Evolutionary conservation across 2,888 invertebrate species (phyloP).

Genomic region (Philopedon plagiatum): DNA sequence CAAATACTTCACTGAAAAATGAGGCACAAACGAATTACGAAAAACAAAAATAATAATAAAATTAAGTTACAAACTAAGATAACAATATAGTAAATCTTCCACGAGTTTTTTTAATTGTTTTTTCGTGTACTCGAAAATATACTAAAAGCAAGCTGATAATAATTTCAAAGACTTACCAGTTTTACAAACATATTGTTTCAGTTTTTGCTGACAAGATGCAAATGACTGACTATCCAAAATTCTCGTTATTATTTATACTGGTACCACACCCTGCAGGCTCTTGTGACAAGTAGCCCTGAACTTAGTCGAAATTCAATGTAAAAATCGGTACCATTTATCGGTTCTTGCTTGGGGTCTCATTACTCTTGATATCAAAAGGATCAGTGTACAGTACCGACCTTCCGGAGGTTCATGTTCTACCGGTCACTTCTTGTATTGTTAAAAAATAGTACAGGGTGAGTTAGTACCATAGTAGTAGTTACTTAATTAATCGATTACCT

Average conservation of each 20-base stretch:
- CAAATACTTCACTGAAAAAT: no score
- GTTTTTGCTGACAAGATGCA: slow-evolving; percentile 48
- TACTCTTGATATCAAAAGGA: slow-evolving; percentile 38
- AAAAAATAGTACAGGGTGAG: slow-evolving; percentile 30
- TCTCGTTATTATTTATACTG: slow-evolving; percentile 61
- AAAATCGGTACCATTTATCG: slow-evolving; percentile 44
- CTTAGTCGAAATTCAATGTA: slow-evolving; percentile 57
- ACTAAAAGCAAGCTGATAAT: not conserved
- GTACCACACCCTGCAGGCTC: slow-evolving; percentile 63
- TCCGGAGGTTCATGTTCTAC: slow-evolving; percentile 38
- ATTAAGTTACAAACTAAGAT: no score
- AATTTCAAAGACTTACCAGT: slow-evolving; percentile 63
- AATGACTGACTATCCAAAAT: slow-evolving; percentile 50
- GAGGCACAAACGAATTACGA: no score
- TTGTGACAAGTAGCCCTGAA: slow-evolving; percentile 59
- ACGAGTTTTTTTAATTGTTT: not conserved
- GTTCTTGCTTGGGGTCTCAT: slow-evolving; percentile 34
- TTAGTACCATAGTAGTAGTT: not conserved
- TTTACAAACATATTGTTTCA: slow-evolving; percentile 67
- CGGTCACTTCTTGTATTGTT: slow-evolving; percentile 37
- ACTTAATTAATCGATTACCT: no score
- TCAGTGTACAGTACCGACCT: slow-evolving; percentile 41
- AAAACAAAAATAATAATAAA: no score
- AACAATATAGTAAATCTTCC: no score
- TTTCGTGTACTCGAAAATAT: not conserved